Evolutionary conservation across 2,888 invertebrate genomes (phyloP).

Genomic region (Leptopilina syphax): DNA sequence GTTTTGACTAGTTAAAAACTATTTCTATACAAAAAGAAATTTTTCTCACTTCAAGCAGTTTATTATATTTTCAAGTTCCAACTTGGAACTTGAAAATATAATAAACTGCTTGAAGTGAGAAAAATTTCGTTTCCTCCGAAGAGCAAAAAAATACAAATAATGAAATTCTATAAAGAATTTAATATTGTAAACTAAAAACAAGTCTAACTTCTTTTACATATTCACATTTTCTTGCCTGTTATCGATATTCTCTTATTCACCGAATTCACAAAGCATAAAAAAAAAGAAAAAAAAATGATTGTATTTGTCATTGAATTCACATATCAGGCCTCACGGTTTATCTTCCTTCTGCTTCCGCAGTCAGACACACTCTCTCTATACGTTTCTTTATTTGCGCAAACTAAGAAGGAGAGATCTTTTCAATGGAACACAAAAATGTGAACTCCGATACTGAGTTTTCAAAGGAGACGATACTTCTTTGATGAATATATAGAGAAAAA

Average conservation of each 20-base stretch:
- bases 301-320: slow-evolving; percentile 31
- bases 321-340: slow-evolving; percentile 16
- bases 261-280: not conserved
- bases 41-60: too few species aligned
- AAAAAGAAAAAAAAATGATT: slow-evolving; percentile 5
- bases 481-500: too few species aligned
- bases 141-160: too few species aligned
- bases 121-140: too few species aligned
- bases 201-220: not conserved
- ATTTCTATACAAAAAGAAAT: too few species aligned
- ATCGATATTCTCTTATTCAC: slow-evolving; percentile 1
- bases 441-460: not conserved
- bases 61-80: too few species aligned
- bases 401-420: not conserved
- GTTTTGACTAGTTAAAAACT: too few species aligned
- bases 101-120: too few species aligned
- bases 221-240: not conserved
- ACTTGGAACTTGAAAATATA: too few species aligned
- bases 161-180: too few species aligned
- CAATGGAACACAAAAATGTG: not conserved
- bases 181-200: too few species aligned
- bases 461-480: too few species aligned
- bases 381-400: not conserved
- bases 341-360: slow-evolving; percentile 27
- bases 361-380: slow-evolving; percentile 13